Evolutionary conservation across 92 coral and sea anemone species (phyloP), one percentile per base, ranked within the genome.

Genomic region (Heliopora coerulea): DNA sequence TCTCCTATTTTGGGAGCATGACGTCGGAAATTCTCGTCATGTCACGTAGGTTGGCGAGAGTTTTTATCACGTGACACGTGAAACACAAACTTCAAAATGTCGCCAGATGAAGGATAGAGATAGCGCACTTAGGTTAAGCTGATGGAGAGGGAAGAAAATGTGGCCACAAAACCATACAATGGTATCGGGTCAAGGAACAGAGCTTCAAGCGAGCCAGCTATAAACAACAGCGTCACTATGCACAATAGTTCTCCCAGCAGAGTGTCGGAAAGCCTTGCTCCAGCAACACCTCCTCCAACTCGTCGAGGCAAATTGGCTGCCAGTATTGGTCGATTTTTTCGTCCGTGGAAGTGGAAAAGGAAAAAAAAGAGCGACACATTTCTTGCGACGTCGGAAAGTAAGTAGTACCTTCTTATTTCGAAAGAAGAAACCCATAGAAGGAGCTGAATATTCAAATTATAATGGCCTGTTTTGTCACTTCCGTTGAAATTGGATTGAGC

Each of bases 341-440:
- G 99, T 21, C 99, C 99, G 9, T 95, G 99, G 99, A 95, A 86
- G 66, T 95, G 99, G 99, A 84, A 92, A 61, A 85, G 88, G 49
- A 90, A 90, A 83, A 89, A 88, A 88, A 95, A 90, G 83, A 95
- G 99, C 72, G 96, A 95, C 54, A 85, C 78, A 56, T 95, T 95
- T 44, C 87, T 95, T n/a, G 88, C 91, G n/a, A 90, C 99, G 32
- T 95, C 99, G 6, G 89, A 95, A 69, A 90, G 99, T 95, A 86
- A 86, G 96, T 25, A 28, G 25, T 35, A 49, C 35, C n/a, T 21
- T 34, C 39, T 44, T 9, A 8, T 54, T 64, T n/a, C 29, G 46
- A 10, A 18, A 30, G 13, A 10, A 48, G 20, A 52, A 68, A 46
- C 52, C n/a, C n/a, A 3, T 13, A 15, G 4, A 13, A 13, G 9